Evolutionary conservation across 2,113 vertebrate species (phyloP), one percentile per base, ranked within the genome.

Genomic region (Melanerpes formicivorus): DNA sequence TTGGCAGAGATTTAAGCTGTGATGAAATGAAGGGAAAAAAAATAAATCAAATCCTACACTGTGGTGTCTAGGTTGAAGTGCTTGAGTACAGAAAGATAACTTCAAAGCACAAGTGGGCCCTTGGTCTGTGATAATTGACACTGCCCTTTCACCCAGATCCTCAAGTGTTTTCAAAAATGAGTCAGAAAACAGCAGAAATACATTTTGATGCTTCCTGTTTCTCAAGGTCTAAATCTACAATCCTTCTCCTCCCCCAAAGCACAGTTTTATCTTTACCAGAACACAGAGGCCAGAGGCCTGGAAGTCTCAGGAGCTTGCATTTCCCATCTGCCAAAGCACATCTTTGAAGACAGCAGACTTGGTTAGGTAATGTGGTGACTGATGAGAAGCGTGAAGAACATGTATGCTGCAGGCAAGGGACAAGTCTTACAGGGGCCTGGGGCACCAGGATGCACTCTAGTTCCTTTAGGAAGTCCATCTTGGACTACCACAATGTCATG

Each of bases 371-470:
- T 12, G 16, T 22, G 10, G 34, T 67, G 56, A 63, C 26, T 1
- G 5, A n/a, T 0, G 1, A 58, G 27, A 65, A 44, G 9, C 11
- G 8, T 44, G 71, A 81, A 10, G 30, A 4, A 30, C 1, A 0
- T 6, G 9, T 30, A 6, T 59, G 58, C 32, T 52, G 27, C 46
- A 84, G 58, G 19, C 6, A 76, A 58, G 55, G 27, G 14, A 89
- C 64, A 44, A 69, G 34, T 18, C 44, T 69, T 70, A 48, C 5
- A n/a, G 4, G 15, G 19, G 8, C 9, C 25, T 26, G 37, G 10
- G 3, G 18, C 29, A n/a, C 9, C 32, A 22, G 76, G 10, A 6
- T 58, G 6, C 9, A 18, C 5, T 71, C 42, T 40, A 30, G 23
- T 21, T 90, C 14, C 18, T 76, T 90, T 63, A 21, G 34, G 25